A percentile compares a stretch with the other conserved stretches of the same genome.
phyloP scores from a whole-genome alignment of 2,797 vertebrate species.

The Choloepus didactylus region DNA sequence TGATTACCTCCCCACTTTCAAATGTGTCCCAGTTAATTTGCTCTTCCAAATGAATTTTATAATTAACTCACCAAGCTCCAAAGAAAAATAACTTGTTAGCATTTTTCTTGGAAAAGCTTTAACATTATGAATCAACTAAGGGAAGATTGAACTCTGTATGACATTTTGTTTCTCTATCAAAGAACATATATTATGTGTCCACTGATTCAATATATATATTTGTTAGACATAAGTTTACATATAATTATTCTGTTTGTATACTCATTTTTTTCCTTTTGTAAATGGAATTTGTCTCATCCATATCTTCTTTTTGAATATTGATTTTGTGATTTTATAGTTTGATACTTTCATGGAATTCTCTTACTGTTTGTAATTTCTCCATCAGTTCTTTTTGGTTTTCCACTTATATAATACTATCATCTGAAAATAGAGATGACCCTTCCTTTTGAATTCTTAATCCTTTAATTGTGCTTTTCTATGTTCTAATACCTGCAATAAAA shows the following conservation, averaged over 20 bases:
- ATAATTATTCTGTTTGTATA: not conserved
- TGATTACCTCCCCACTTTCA: not conserved
- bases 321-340: slow-evolving; percentile 37
- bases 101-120: slow-evolving; percentile 18
- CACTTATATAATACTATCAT: not conserved
- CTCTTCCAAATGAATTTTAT: slow-evolving; percentile 56
- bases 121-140: slow-evolving; percentile 14
- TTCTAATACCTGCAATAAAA: not conserved
- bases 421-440: not conserved
- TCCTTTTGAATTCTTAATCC: not conserved
- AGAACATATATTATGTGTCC: not conserved
- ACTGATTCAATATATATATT: not conserved
- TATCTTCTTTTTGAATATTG: not conserved
- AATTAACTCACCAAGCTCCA: slow-evolving; percentile 47
- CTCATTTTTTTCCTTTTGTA: not conserved
- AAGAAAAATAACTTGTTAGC: not conserved
- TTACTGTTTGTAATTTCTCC: not conserved
- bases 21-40: not conserved
- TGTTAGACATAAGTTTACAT: not conserved
- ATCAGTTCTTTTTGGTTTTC: not conserved
- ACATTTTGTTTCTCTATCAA: not conserved
- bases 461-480: not conserved
- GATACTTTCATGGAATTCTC: not conserved
- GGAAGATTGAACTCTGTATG: not conserved
- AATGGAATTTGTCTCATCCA: not conserved